Conservation (phyloP, 1,140 invertebrate genomes). For the Trichonephila clavipes region DNA sequence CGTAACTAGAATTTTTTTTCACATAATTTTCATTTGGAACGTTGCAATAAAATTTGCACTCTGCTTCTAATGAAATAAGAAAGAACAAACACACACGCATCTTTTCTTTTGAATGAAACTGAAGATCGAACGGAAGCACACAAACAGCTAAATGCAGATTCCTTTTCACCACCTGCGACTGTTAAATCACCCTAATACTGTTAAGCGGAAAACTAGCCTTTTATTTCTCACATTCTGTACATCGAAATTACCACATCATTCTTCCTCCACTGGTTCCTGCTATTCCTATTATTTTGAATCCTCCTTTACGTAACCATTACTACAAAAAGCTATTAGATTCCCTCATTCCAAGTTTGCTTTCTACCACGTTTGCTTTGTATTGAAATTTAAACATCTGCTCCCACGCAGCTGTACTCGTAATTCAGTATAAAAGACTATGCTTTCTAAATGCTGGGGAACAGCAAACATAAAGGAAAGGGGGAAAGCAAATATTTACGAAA, state of each 20-base stretch:
- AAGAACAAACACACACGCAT: too few relatives aligned
- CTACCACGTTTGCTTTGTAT: background rate
- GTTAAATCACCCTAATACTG: background rate
- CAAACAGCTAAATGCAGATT: background rate
- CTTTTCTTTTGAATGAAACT: too few relatives aligned
- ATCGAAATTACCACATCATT: background rate
- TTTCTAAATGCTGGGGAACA: background rate
- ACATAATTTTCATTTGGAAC: too few relatives aligned
- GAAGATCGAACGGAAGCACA: too few relatives aligned
- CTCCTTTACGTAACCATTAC: background rate
- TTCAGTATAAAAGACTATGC: background rate
- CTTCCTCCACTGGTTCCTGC: too few relatives aligned
- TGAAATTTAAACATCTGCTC: background rate
- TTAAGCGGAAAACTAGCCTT: background rate
- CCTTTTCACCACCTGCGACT: background rate
- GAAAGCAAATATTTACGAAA: slow-evolving; percentile 12
- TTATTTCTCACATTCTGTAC: background rate
- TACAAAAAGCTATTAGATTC: background rate
- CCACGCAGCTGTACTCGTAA: background rate
- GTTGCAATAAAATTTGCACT: too few relatives aligned
- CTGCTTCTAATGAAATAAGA: too few relatives aligned
- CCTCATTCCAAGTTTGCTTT: background rate
- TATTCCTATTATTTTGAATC: background rate
- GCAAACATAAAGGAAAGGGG: background rate
- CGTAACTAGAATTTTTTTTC: too few relatives aligned